Conservation (phyloP, 2,113 vertebrate species). For the Zootoca vivipara region DNA sequence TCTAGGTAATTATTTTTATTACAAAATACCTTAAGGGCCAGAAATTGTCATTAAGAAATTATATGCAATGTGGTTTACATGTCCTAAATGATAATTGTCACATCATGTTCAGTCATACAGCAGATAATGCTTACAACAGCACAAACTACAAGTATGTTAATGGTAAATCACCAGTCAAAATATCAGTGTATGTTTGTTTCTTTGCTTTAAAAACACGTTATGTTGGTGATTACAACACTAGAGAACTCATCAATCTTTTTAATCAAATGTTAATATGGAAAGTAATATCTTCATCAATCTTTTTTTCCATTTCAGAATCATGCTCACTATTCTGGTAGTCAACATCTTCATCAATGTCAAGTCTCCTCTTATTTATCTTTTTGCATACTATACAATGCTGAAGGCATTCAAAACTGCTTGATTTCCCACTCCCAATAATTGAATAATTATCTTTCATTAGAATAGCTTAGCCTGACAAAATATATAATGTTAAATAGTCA, state of each 20-base stretch:
- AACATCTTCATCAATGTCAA: slow-evolving; percentile 14
- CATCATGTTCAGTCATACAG: background rate
- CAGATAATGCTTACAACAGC: background rate
- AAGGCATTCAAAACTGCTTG: background rate
- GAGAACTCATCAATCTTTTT: background rate
- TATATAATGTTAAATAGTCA: background rate
- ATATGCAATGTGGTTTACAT: background rate
- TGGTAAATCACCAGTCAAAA: background rate
- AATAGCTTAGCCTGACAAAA: background rate
- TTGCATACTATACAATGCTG: background rate
- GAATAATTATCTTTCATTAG: background rate
- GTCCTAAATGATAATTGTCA: background rate
- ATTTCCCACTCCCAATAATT: background rate
- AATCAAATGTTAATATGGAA: slow-evolving; percentile 7
- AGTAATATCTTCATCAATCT: slow-evolving; percentile 16
- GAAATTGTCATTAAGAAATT: background rate
- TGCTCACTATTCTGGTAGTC: background rate
- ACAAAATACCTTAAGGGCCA: background rate
- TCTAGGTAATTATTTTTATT: background rate
- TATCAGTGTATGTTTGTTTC: background rate
- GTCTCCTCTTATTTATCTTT: background rate
- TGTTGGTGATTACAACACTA: background rate
- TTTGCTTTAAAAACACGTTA: slow-evolving; percentile 3
- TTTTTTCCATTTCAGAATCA: background rate
- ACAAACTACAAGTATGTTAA: background rate